Evolutionary conservation across 2,797 vertebrate genomes (phyloP), one percentile per base, ranked within the genome.

Genomic region (Dermochelys coriacea): DNA sequence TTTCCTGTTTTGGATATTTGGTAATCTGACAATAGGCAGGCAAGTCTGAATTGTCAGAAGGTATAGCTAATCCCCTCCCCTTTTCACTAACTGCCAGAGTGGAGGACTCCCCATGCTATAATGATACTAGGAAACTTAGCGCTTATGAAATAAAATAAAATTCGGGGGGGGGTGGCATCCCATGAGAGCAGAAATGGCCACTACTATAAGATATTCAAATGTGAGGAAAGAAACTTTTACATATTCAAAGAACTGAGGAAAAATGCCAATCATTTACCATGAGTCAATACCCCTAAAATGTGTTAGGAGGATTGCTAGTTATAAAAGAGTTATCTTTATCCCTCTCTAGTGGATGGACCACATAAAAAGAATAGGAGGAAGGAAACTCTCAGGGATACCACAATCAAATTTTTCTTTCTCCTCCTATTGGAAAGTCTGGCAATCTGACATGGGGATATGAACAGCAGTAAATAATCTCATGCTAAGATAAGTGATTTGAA

Each of bases 21-120:
- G 31, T 85, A 81, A 85, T 90, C 94, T 94, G 11, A 55, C 37
- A 87, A 79, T 49, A 2, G 89, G n/a, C 91, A 49, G 86, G 45
- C 91, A 47, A 93, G 77, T 92, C 21, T 8, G 3, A 94, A 71
- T 15, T 91, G 82, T 94, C 41, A 80, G 50, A 74, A 57, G 0
- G 47, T 91, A n/a, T 34, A 86, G 57, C 89, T 45, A 91, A 85
- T 31, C 8, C 91, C 12, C 80, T 91, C 29, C 2, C 5, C 0
- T 64, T 59, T 89, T 88, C 1, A 0, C 31, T 91, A 55, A 59
- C 21, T 95, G 85, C 47, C 50, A 85, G 1, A 54, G 6, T 57
- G 37, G 87, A 19, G 49, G 91, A 50, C 8, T 29, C 34, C 81
- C 82, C 16, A 80, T 16, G 19, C 85, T 93, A 6, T 77, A 29